phyloP scores from a whole-genome alignment of 2,113 vertebrate genomes.

The Equus quagga region DNA sequence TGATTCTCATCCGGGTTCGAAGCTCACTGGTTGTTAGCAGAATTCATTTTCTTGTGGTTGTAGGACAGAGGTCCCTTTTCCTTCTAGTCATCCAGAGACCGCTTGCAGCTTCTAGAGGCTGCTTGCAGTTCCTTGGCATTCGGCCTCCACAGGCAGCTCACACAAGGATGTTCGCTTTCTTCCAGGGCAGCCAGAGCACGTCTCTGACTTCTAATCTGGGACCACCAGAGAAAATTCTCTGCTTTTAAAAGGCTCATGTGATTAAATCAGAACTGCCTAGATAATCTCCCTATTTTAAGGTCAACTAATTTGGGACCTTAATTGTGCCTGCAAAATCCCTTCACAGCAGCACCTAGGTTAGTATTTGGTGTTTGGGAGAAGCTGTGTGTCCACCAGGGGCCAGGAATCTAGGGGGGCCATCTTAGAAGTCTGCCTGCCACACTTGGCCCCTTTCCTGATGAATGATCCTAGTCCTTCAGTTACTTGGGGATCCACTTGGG shows the following conservation, averaged over 20 bases:
- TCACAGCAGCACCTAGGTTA: background rate
- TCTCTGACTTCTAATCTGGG: background rate
- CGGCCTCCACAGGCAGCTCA: too few relatives aligned
- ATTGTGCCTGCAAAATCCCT: background rate
- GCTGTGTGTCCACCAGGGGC: background rate
- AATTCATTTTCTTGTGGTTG: background rate
- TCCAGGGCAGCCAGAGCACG: background rate
- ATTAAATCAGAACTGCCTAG: background rate
- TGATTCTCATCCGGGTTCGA: background rate
- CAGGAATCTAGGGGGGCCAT: background rate
- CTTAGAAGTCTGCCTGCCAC: background rate
- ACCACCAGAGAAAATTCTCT: background rate
- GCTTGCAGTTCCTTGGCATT: background rate
- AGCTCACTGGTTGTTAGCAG: background rate
- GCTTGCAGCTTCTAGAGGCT: background rate
- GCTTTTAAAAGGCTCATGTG: background rate
- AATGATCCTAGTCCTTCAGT: background rate
- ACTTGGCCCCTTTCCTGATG: background rate
- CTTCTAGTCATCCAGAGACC: too few relatives aligned
- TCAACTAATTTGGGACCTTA: background rate
- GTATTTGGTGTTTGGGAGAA: slow-evolving; percentile 4
- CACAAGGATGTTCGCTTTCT: background rate
- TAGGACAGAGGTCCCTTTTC: background rate
- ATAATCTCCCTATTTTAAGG: background rate
- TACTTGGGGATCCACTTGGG: background rate